These are phyloP conservation scores for Silurus meridionalis DNA, from an alignment of 2,113 vertebrate genomes.

Conservation along the genomic window DNA sequence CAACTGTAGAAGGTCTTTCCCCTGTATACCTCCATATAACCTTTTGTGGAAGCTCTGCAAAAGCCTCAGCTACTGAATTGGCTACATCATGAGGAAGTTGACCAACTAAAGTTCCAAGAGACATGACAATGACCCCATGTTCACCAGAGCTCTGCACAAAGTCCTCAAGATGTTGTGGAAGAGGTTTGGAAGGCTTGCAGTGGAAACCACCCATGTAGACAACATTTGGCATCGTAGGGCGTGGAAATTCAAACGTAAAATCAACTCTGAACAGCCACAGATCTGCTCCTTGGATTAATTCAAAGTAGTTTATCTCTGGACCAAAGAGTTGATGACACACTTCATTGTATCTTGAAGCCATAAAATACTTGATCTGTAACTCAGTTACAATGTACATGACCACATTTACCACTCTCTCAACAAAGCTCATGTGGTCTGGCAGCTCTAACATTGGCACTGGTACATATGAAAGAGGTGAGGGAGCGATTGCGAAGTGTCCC, in stretches of 20 bases:
- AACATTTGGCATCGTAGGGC: slow-evolving; percentile 52
- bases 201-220: slow-evolving; percentile 51
- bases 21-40: slow-evolving; percentile 51
- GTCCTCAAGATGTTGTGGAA: slow-evolving; percentile 51
- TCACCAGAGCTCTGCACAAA: slow-evolving; percentile 54
- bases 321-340: slow-evolving; percentile 25
- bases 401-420: slow-evolving; percentile 52
- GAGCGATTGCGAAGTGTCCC: slow-evolving; percentile 55
- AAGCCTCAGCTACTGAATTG: slow-evolving; percentile 44
- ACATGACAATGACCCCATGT: slow-evolving; percentile 53
- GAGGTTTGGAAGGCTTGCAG: slow-evolving; percentile 46
- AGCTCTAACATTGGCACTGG: slow-evolving; percentile 47
- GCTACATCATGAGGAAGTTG: slow-evolving; percentile 48
- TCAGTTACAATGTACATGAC: slow-evolving; percentile 19
- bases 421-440: slow-evolving; percentile 56
- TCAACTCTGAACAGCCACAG: slow-evolving; percentile 51
- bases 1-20: slow-evolving; percentile 37
- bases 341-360: not conserved
- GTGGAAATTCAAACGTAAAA: slow-evolving; percentile 49
- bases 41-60: slow-evolving; percentile 51
- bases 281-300: slow-evolving; percentile 39
- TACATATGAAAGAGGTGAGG: slow-evolving; percentile 59
- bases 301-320: slow-evolving; percentile 12
- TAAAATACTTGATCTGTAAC: slow-evolving; percentile 14
- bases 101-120: slow-evolving; percentile 48